phyloP scores from a whole-genome alignment of 2,113 vertebrate species.

The Larimichthys polyactis region DNA sequence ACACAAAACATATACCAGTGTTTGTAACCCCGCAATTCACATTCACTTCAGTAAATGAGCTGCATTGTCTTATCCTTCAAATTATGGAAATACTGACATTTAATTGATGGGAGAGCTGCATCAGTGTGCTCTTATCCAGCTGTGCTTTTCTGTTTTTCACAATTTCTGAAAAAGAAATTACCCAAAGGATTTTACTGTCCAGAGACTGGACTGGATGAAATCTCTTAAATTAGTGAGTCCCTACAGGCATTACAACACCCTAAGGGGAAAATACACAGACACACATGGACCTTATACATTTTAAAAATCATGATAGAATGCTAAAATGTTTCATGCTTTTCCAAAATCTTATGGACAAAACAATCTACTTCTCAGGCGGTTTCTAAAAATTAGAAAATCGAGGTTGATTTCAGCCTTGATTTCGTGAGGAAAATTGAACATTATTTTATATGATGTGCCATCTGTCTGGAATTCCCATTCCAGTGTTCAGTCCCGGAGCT shows the following conservation, averaged over 20 bases:
- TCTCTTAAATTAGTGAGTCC: constrained; percentile 38
- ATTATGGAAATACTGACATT: constrained; percentile 61
- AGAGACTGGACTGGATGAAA: constrained; percentile 39
- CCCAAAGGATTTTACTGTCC: constrained; percentile 40
- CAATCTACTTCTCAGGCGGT: neutral
- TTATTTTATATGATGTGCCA: constrained; percentile 11
- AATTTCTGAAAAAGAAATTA: neutral
- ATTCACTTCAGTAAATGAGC: constrained; percentile 14
- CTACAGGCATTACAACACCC: constrained; percentile 14
- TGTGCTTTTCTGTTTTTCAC: constrained; percentile 42
- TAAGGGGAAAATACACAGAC: constrained; percentile 24
- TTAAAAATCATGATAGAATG: constrained; percentile 1
- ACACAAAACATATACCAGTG: neutral
- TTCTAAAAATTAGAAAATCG: neutral
- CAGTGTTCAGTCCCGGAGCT: constrained; percentile 3
- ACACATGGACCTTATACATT: constrained; percentile 19
- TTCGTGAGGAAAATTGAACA: constrained; percentile 8
- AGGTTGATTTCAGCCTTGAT: neutral
- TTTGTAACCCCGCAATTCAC: constrained; percentile 15
- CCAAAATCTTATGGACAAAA: neutral
- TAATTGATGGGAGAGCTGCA: constrained; percentile 34
- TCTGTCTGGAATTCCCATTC: constrained; percentile 2
- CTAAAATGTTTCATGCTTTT: neutral
- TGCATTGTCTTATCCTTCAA: constrained; percentile 26
- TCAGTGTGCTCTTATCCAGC: constrained; percentile 37